Evolutionary conservation across 2,113 vertebrate species (phyloP), one percentile per base, ranked within the genome.

Genomic region (Dicrurus megarhynchus): DNA sequence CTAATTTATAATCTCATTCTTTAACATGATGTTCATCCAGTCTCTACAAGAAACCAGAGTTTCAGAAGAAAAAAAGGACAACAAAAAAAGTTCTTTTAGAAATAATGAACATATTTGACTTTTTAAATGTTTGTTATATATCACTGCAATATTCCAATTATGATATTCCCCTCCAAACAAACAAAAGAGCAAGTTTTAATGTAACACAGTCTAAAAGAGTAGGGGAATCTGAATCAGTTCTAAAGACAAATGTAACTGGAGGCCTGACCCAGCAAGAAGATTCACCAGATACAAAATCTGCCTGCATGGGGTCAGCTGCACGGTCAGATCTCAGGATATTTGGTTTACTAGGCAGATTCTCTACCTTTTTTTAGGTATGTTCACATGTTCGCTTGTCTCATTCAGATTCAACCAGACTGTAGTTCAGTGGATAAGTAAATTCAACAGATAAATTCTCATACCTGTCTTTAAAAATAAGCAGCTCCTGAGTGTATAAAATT

Each of bases 1-100:
- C 47, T 93, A 56, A 88, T 95, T 94, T 75, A 87, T 94, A 92
- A 94, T 89, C 76, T 89, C 73, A 84, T 90, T 96, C 61, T 90
- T 96, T 80, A 70, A 81, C 67, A 70, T 78, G 39, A 60, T 69
- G 50, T 63, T 83, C 75, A 91, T 42, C 13, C 57, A 90, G 55
- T 35, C 71, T 74, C 46, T 65, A 77, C 90, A 85, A n/a, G n/a
- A 79, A 93, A 52, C 12, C 16, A 47, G 20, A 84, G 23, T 77
- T 93, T 85, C 82, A 79, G 28, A 77, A 87, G 46, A 37, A 57
- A 52, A 86, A 89, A 61, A 42, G n/a, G 33, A 42, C 28, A 87
- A 64, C 19, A 78, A 61, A 86, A 86, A 81, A 24, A 68, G 33
- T 11, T 35, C 28, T 35, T 82, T 50, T 27, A 16, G 26, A 93